These are phyloP conservation scores for Lepeophtheirus salmonis DNA, from an alignment of 1,140 invertebrate genomes.

Conservation along the genomic window DNA sequence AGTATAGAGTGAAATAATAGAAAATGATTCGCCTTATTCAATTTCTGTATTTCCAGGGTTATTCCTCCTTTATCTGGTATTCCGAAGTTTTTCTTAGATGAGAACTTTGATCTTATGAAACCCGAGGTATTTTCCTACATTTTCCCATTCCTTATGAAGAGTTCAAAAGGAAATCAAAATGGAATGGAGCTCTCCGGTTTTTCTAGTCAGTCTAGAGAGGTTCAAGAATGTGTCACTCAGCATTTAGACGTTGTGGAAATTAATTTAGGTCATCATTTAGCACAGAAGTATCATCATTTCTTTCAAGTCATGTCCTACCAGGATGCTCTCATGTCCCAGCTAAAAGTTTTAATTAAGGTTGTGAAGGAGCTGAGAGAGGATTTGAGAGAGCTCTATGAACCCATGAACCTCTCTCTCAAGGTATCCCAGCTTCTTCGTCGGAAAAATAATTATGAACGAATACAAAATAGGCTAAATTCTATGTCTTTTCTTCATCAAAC, in stretches of 20 bases:
- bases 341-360: not conserved
- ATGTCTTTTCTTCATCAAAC: conserved; percentile 11
- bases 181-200: not conserved
- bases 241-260: conserved; percentile 16
- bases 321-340: conserved; percentile 10
- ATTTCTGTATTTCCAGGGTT: not conserved
- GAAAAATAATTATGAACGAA: not conserved
- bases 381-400: not conserved
- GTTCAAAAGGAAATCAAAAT: not conserved
- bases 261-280: conserved; percentile 12
- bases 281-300: conserved; percentile 17
- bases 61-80: conserved; percentile 5
- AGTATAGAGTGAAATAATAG: no score
- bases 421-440: conserved; percentile 2
- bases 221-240: conserved; percentile 12
- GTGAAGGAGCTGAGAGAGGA: not conserved
- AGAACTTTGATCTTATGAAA: conserved; percentile 11
- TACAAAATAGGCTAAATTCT: not conserved
- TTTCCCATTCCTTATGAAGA: conserved; percentile 5
- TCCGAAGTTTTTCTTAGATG: conserved; percentile 7
- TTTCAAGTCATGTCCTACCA: conserved; percentile 16
- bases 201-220: not conserved
- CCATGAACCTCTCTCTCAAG: not conserved
- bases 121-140: conserved; percentile 1
- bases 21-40: not conserved